phyloP scores from a whole-genome alignment of 2,113 vertebrate genomes.

The Trinectes maculatus region DNA sequence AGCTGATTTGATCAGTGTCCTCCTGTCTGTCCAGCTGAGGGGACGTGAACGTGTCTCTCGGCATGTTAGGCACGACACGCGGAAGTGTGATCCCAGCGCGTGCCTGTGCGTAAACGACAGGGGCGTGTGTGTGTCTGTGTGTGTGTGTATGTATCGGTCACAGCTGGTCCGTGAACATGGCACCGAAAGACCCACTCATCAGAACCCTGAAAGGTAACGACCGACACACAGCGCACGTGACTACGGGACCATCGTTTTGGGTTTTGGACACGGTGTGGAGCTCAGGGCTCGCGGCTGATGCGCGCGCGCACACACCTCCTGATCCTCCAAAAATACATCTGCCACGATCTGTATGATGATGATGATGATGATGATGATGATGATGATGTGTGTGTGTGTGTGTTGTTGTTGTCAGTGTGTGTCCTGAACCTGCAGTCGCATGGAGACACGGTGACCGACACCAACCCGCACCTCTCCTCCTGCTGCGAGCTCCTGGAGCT shows the following conservation, averaged over 20 bases:
- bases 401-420: slow-evolving; percentile 72
- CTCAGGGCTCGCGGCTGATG: too few relatives aligned
- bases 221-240: too few relatives aligned
- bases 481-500: slow-evolving; percentile 88
- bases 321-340: too few relatives aligned
- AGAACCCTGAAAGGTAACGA: slow-evolving; percentile 84
- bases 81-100: slow-evolving; percentile 48
- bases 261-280: too few relatives aligned
- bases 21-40: too few relatives aligned
- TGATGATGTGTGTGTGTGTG: neutral
- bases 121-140: neutral
- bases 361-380: neutral
- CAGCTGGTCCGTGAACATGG: slow-evolving; percentile 71
- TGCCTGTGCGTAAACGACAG: slow-evolving; percentile 12
- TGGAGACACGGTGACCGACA: slow-evolving; percentile 73
- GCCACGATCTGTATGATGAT: too few relatives aligned
- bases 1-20: too few relatives aligned
- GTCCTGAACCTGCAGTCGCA: slow-evolving; percentile 82
- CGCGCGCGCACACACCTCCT: too few relatives aligned
- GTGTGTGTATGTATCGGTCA: neutral
- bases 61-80: slow-evolving; percentile 35
- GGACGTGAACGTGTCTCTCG: slow-evolving; percentile 32
- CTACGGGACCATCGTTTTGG: too few relatives aligned
- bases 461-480: slow-evolving; percentile 79
- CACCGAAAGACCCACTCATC: slow-evolving; percentile 85